Conservation (phyloP, 1,140 invertebrate genomes). For the Pseudomyrmex gracilis region DNA sequence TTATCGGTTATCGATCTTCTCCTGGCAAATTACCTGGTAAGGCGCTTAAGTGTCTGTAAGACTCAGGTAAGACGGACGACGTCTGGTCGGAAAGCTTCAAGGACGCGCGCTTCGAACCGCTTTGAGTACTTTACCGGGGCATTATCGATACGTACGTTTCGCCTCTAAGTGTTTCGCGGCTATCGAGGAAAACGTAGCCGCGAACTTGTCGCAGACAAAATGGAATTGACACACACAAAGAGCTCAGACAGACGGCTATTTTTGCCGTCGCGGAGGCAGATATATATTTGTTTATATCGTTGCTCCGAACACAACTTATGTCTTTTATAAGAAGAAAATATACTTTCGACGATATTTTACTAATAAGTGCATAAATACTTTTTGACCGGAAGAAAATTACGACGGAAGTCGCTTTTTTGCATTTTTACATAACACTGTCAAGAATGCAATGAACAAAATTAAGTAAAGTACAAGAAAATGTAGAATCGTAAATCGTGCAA, state of each 20-base stretch:
- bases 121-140: slow-evolving; percentile 11
- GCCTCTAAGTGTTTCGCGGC: slow-evolving; percentile 2
- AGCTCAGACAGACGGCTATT: slow-evolving; percentile 8
- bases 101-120: slow-evolving; percentile 16
- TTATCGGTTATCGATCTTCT: slow-evolving; percentile 70
- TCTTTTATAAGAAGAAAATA: no score
- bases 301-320: not conserved
- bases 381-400: not conserved
- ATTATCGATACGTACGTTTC: slow-evolving; percentile 16
- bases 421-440: not conserved
- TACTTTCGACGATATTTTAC: not conserved
- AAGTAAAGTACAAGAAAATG: slow-evolving; percentile 15
- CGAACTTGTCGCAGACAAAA: not conserved
- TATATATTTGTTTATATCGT: not conserved
- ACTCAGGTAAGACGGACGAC: slow-evolving; percentile 40
- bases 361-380: not conserved
- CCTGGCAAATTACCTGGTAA: slow-evolving; percentile 62
- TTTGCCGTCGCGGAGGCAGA: not conserved
- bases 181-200: slow-evolving; percentile 18
- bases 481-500: not conserved
- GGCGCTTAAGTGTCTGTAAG: slow-evolving; percentile 54
- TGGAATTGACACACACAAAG: slow-evolving; percentile 20
- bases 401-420: not conserved
- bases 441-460: no score
- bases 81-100: slow-evolving; percentile 37